Percentiles rank a stretch among this genome's conserved stretches.
These are phyloP conservation scores for Hypomecis punctinalis DNA, from an alignment of 2,888 invertebrate genomes.

Conservation along the genomic window DNA sequence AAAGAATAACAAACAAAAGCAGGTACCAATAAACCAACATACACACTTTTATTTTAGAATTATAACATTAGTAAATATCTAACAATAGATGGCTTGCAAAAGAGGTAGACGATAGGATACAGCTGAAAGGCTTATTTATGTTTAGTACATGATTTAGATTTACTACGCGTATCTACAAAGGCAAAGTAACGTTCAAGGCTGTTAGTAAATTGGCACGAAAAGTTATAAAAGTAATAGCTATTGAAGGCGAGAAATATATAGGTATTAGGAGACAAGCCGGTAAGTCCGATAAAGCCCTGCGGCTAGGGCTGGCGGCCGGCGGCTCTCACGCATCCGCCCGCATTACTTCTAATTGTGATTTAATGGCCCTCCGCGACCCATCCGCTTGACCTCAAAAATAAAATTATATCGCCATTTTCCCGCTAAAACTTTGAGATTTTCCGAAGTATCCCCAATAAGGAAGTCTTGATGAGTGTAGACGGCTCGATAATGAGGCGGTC, in stretches of 20 bases:
- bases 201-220: constrained; percentile 20
- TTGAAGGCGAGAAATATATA: constrained; percentile 61
- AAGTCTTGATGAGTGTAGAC: constrained; percentile 41
- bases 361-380: constrained; percentile 76
- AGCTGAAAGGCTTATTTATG: too few relatives aligned
- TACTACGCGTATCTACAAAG: constrained; percentile 1
- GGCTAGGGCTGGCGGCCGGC: constrained; percentile 59
- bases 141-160: background rate
- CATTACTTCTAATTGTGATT: constrained; percentile 84
- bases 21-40: too few relatives aligned
- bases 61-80: too few relatives aligned
- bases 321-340: constrained; percentile 80
- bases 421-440: constrained; percentile 46
- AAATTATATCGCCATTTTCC: constrained; percentile 60
- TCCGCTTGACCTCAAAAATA: constrained; percentile 74
- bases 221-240: constrained; percentile 55
- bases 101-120: too few relatives aligned
- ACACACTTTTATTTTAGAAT: too few relatives aligned
- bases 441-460: constrained; percentile 29
- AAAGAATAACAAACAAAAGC: too few relatives aligned
- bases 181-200: constrained; percentile 7
- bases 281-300: constrained; percentile 75
- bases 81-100: too few relatives aligned
- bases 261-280: constrained; percentile 74
- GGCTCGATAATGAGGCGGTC: constrained; percentile 43